Evolutionary conservation across 2,113 vertebrate species (phyloP).

Genomic region (Peromyscus californicus): DNA sequence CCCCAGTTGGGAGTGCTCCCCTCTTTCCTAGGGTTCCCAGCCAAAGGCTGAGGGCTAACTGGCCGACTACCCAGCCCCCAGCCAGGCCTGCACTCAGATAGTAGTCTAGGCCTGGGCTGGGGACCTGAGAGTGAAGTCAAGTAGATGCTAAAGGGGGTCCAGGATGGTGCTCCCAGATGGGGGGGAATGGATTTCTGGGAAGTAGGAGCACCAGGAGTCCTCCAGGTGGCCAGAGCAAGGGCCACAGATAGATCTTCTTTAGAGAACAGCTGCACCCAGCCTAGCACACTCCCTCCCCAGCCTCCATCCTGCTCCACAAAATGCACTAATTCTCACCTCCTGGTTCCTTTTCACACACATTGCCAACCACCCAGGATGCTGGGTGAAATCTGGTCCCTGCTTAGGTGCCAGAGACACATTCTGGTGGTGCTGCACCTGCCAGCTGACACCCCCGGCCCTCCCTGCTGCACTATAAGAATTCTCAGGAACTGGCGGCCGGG

Average conservation of each 20-base stretch:
- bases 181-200: background rate
- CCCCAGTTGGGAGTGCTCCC: background rate
- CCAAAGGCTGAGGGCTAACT: background rate
- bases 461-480: background rate
- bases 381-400: conserved; percentile 22
- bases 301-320: background rate
- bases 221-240: background rate
- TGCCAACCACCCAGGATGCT: conserved; percentile 32
- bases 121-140: background rate
- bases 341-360: conserved; percentile 14
- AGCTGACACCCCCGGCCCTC: background rate
- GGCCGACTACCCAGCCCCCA: background rate
- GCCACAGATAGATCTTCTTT: background rate
- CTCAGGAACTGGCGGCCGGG: background rate
- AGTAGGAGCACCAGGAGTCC: background rate
- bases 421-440: conserved; percentile 57
- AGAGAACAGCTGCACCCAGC: background rate
- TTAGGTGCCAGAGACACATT: conserved; percentile 66
- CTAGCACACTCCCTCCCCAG: background rate
- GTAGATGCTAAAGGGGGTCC: background rate
- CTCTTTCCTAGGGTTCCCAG: background rate
- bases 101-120: background rate
- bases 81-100: background rate
- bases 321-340: conserved; percentile 12
- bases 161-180: background rate